Evolutionary conservation across 2,888 invertebrate species (phyloP).

Genomic region (Drosophila bunnanda): DNA sequence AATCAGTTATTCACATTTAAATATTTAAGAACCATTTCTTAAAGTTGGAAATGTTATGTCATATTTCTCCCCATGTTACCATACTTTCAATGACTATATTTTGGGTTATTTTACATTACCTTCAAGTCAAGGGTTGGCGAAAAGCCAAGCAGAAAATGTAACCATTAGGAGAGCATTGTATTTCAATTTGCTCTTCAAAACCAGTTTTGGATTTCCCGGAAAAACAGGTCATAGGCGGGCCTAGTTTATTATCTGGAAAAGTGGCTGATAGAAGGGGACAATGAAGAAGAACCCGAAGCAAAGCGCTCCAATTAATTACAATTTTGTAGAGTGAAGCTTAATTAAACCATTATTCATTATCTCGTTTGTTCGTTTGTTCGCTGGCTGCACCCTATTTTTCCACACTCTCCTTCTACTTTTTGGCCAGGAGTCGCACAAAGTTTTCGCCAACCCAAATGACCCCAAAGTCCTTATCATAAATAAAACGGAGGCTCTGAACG

Average conservation of each 20-base stretch:
- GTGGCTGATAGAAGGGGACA: not conserved
- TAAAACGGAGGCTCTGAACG: conserved; percentile 28
- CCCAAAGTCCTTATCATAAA: conserved; percentile 51
- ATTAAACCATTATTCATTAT: conserved; percentile 80
- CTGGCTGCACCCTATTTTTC: conserved; percentile 35
- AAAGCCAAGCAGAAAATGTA: conserved; percentile 30
- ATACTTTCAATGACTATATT: not conserved
- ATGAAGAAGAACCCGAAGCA: conserved; percentile 37
- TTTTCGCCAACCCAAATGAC: conserved; percentile 48
- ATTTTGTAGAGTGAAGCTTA: conserved; percentile 72
- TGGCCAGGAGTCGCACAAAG: conserved; percentile 59
- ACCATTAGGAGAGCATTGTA: conserved; percentile 32
- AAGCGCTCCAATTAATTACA: conserved; percentile 71
- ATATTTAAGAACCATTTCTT: not conserved
- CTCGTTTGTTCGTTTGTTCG: conserved; percentile 52
- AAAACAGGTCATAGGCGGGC: conserved; percentile 28
- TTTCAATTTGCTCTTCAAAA: conserved; percentile 41
- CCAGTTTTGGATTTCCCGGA: conserved; percentile 23
- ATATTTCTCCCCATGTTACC: not conserved
- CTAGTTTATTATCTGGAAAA: conserved; percentile 33
- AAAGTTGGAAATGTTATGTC: not conserved
- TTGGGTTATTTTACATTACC: not conserved
- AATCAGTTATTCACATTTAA: not conserved
- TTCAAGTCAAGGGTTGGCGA: conserved; percentile 22
- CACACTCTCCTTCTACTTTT: not conserved